phyloP scores from a whole-genome alignment of 1,140 invertebrate genomes.

The Drosophila murphyi region DNA sequence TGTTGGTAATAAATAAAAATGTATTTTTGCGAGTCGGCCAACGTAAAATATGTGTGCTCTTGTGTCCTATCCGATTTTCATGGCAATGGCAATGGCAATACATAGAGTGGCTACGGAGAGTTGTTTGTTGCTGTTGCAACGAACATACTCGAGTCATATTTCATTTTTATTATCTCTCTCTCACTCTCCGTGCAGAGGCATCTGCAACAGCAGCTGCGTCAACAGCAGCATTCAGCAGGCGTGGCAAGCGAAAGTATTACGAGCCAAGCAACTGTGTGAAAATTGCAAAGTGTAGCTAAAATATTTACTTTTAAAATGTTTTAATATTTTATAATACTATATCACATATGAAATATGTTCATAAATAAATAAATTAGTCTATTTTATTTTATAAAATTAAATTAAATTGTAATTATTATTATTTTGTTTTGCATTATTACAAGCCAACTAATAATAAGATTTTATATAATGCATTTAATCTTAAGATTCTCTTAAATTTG shows the following conservation, averaged over 20 bases:
- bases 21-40: constrained; percentile 36
- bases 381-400: too few species aligned
- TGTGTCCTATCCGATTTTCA: constrained; percentile 44
- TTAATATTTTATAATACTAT: background rate
- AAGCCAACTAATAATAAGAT: too few species aligned
- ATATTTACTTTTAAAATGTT: background rate
- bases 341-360: too few species aligned
- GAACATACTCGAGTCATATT: constrained; percentile 25
- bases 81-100: constrained; percentile 30
- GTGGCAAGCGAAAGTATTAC: constrained; percentile 28
- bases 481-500: too few species aligned
- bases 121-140: constrained; percentile 10
- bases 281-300: background rate
- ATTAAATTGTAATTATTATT: too few species aligned
- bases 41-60: constrained; percentile 43
- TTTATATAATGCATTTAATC: too few species aligned
- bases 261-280: background rate
- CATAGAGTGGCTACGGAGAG: constrained; percentile 4
- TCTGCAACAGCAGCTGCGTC: constrained; percentile 12
- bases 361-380: too few species aligned
- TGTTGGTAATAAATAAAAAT: constrained; percentile 51
- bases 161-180: constrained; percentile 57
- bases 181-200: constrained; percentile 25
- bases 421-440: too few species aligned
- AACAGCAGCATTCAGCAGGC: background rate